Evolutionary conservation across 2,797 vertebrate species (phyloP).

Genomic region (Emys orbicularis): DNA sequence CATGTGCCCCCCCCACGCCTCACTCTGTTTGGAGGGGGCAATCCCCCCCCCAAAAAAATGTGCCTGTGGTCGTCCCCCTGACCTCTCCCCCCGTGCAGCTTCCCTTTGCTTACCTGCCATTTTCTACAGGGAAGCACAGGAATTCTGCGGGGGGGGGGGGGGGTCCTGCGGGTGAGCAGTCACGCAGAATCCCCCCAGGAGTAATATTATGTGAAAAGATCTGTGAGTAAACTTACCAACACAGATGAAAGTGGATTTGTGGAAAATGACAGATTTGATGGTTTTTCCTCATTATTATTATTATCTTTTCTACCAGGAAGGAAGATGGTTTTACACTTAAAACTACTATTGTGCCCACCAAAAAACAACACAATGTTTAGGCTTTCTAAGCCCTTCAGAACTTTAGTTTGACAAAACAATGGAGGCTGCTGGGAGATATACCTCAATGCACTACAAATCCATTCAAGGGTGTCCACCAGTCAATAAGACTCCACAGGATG

Average conservation of each 20-base stretch:
- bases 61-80: too few relatives aligned
- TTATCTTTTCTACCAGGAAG: neutral
- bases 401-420: rapidly evolving
- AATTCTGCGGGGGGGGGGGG: too few relatives aligned
- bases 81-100: too few relatives aligned
- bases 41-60: too few relatives aligned
- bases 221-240: neutral
- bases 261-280: neutral
- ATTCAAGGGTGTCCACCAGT: rapidly evolving
- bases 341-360: neutral
- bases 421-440: neutral
- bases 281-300: neutral
- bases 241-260: neutral
- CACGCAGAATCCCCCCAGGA: too few relatives aligned
- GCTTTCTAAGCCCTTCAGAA: neutral
- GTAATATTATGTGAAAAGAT: neutral
- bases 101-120: too few relatives aligned
- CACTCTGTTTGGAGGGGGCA: too few relatives aligned
- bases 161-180: too few relatives aligned
- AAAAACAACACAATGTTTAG: rapidly evolving
- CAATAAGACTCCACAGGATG: rapidly evolving
- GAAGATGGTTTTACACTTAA: neutral
- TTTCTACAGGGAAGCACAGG: too few relatives aligned
- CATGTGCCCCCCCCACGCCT: too few relatives aligned
- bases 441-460: neutral